Base-by-base conservation (phyloP, 2,888 invertebrate genomes). In the Diaprepes abbreviatus region DNA sequence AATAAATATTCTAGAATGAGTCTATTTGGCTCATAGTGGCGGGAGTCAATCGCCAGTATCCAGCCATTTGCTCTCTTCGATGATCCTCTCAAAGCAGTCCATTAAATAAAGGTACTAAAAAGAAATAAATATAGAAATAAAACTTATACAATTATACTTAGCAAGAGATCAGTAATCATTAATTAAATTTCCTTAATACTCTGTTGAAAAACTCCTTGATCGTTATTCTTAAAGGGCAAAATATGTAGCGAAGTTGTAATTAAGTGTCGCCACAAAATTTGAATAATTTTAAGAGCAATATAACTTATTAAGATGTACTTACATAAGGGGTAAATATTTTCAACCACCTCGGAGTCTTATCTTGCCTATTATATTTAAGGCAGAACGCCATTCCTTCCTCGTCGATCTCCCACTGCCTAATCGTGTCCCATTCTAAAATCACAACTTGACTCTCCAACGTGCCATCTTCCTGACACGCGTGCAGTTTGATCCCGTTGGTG, bases 1-100 rank as follows among this genome's bases (percentile, higher is more conserved):
- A 50, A 50, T 50, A 50, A 50, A 50, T 50, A 28, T 28, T 24
- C 48, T 50, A 50, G 28, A 12, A 2, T 50, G 9, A 28, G 48
- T 50, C 48, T 14, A 28, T n/a, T 9, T 28, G 48, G 21, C 48
- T 50, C 7, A 28, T 3, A 50, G 48, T 50, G 48, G 48, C 48
- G 48, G 48, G 48, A 50, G 28, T 88, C 92, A 93, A 85, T 94
- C 93, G 55, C 92, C 93, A 50, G 92, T 90, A 83, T 93, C 93
- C 66, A 90, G 89, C 93, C 93, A 94, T 84, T 92, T 93, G 76
- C 91, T 90, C 84, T 98, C 97, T 83, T 96, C 96, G 83, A 93
- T 92, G 88, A 97, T 94, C 87, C 95, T 90, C 84, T 97, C 96
- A 87, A 98, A 96, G 85, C 98, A 97, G 84, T 97, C 97, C 85